Evolutionary conservation across 2,113 vertebrate species (phyloP).

Genomic region (Psittacus erithacus): DNA sequence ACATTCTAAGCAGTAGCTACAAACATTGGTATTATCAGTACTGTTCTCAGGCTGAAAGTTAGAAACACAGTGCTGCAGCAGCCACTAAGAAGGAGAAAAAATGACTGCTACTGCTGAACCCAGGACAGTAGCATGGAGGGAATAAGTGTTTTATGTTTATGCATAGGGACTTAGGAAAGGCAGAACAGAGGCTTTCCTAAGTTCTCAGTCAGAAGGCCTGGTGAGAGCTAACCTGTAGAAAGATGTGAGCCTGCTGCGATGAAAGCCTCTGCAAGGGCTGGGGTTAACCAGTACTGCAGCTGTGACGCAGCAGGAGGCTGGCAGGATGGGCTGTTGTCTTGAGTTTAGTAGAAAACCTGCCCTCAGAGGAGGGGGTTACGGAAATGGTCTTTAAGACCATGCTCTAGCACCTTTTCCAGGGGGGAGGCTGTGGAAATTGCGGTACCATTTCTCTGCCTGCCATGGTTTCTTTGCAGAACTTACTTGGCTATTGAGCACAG

Average conservation of each 20-base stretch:
- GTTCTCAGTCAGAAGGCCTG: neutral
- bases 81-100: no score
- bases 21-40: no score
- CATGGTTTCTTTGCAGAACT: neutral
- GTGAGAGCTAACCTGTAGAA: neutral
- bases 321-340: neutral
- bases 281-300: neutral
- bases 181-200: neutral
- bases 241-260: neutral
- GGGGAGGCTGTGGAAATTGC: fast-evolving
- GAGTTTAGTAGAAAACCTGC: neutral
- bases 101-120: no score
- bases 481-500: neutral
- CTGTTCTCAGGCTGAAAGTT: no score
- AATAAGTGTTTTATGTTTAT: neutral
- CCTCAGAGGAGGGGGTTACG: neutral
- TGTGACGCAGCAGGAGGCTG: neutral
- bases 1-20: no score
- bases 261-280: fast-evolving
- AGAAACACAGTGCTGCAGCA: no score
- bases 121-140: neutral
- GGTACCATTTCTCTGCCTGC: neutral
- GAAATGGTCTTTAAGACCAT: neutral
- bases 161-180: neutral
- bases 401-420: neutral